Conservation (phyloP, 2,113 vertebrate genomes). For the Hyperopisus bebe region DNA sequence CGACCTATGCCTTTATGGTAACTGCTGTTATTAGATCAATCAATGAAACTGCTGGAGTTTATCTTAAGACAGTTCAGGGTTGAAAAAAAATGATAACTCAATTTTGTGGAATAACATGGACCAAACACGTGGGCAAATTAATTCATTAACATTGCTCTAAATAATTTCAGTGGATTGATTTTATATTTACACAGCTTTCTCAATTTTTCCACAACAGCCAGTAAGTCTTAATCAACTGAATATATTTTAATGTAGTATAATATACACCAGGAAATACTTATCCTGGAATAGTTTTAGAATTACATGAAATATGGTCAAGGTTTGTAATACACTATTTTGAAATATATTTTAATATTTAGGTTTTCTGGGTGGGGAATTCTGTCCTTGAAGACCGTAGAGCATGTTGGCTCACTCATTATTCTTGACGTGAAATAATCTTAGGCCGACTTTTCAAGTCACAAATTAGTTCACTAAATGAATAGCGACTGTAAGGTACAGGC, state of each 20-base stretch:
- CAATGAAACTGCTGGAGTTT: neutral
- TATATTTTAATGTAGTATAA: neutral
- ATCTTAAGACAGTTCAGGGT: neutral
- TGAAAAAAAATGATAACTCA: neutral
- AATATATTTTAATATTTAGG: neutral
- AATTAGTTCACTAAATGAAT: neutral
- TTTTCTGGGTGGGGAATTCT: neutral
- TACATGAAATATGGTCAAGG: neutral
- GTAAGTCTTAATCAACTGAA: neutral
- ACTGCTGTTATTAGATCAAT: neutral
- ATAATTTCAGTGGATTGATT: neutral
- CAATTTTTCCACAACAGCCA: neutral
- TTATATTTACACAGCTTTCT: neutral
- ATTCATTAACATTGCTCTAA: neutral
- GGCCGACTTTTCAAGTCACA: neutral
- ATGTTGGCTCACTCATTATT: neutral
- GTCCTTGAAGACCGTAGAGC: neutral
- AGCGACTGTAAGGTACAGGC: neutral
- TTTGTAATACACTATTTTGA: neutral
- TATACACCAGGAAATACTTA: neutral
- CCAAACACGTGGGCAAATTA: neutral
- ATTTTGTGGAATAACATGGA: neutral
- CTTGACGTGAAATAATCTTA: neutral
- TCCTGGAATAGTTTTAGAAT: neutral
- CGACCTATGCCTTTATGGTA: neutral